Percentiles rank a stretch among this genome's conserved stretches.
Conservation (phyloP, 2,888 invertebrate genomes). For the Erpobdella octoculata region DNA sequence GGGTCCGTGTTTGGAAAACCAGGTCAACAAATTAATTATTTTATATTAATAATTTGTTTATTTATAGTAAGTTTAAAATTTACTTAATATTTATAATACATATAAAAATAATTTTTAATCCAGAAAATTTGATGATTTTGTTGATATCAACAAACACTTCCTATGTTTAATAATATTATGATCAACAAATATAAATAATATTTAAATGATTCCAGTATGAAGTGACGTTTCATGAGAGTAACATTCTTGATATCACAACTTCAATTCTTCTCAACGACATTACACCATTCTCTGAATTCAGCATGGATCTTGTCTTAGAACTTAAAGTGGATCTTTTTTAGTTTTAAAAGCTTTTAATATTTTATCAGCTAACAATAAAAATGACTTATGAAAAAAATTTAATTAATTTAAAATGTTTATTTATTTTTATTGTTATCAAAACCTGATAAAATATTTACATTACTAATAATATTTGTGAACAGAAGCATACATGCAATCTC, state of each 20-base stretch:
- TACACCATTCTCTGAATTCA: background rate
- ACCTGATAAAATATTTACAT: no score
- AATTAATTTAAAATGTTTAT: no score
- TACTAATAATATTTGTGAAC: no score
- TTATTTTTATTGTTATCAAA: no score
- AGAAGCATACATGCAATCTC: constrained; percentile 20
- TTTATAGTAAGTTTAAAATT: no score
- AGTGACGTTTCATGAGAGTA: constrained; percentile 14
- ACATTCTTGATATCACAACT: constrained; percentile 15
- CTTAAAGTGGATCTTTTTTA: constrained; percentile 6
- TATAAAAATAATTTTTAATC: background rate
- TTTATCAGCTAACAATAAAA: background rate
- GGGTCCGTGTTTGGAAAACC: constrained; percentile 22
- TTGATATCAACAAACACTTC: background rate
- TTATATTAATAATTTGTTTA: background rate
- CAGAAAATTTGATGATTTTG: background rate
- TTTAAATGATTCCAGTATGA: constrained; percentile 19
- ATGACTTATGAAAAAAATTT: background rate
- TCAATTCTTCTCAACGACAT: constrained; percentile 16
- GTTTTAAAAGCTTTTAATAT: background rate
- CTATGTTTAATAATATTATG: no score
- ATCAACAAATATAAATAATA: no score
- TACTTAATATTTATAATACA: background rate
- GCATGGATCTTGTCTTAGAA: background rate
- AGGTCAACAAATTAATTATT: background rate